phyloP scores from a whole-genome alignment of 2,888 invertebrate species.

The Nemoura dubitans region DNA sequence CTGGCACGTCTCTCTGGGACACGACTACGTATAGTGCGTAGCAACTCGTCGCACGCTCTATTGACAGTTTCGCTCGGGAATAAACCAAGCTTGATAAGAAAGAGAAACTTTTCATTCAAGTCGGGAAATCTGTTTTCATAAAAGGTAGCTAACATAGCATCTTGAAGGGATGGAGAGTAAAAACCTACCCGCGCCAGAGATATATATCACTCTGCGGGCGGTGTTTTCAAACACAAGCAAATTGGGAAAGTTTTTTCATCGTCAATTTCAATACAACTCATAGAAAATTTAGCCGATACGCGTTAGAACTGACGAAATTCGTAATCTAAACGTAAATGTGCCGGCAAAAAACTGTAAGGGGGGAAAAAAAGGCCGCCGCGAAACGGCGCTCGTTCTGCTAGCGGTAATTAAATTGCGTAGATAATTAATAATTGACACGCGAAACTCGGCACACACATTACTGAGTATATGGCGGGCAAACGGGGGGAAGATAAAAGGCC shows the following conservation, averaged over 20 bases:
- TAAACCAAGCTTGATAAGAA: not conserved
- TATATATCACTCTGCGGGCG: too few relatives aligned
- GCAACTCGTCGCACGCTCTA: not conserved
- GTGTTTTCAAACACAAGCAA: not conserved
- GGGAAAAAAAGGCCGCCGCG: not conserved
- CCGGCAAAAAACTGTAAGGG: not conserved
- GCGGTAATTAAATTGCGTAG: not conserved
- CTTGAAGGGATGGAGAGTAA: not conserved
- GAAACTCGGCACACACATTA: not conserved
- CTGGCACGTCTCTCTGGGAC: too few relatives aligned
- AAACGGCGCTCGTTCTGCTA: not conserved
- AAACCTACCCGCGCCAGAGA: not conserved
- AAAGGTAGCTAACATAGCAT: not conserved
- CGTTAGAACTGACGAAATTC: not conserved
- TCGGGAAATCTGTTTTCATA: not conserved
- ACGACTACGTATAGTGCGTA: not conserved
- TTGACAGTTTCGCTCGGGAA: not conserved
- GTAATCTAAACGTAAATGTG: not conserved
- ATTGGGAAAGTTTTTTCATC: not conserved
- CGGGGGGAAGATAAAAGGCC: not conserved
- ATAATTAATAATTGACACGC: not conserved
- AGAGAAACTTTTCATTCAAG: not conserved
- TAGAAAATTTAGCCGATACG: not conserved
- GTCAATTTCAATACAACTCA: not conserved
- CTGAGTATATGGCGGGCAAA: not conserved